Conservation (phyloP, 2,113 vertebrate species). For the Aplodontia rufa region DNA sequence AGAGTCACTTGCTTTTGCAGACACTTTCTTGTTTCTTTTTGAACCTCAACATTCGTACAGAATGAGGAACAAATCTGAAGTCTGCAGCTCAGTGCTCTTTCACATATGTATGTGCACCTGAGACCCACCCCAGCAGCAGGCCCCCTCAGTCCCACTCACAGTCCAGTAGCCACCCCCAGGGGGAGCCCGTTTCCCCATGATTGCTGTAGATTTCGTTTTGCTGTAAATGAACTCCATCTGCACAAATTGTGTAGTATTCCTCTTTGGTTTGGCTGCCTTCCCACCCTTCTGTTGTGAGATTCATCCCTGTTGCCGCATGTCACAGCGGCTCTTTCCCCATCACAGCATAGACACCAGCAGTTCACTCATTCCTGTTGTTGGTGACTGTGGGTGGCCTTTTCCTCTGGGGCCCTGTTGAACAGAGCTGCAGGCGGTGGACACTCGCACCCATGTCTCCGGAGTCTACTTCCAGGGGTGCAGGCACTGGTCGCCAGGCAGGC, state of each 20-base stretch:
- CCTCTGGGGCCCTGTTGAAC: neutral
- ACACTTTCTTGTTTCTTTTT: neutral
- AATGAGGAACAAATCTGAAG: neutral
- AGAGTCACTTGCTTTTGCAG: neutral
- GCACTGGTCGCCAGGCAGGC: neutral
- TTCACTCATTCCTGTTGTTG: neutral
- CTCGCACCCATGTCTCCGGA: accelerated
- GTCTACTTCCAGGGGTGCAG: neutral
- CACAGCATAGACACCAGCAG: accelerated
- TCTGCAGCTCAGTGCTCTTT: neutral
- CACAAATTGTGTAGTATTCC: too few species aligned
- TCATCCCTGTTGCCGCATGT: neutral
- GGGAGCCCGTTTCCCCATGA: neutral
- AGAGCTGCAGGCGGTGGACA: neutral
- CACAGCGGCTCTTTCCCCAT: neutral
- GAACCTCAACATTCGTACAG: neutral
- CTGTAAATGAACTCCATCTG: neutral
- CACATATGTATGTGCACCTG: accelerated
- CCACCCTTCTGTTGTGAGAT: accelerated
- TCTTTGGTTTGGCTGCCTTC: neutral
- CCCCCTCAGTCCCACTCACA: neutral
- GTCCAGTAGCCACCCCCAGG: neutral
- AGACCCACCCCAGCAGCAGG: neutral
- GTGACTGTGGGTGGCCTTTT: neutral
- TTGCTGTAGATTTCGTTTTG: neutral